Conservation (phyloP, 2,113 vertebrate genomes). For the Eretmochelys imbricata region DNA sequence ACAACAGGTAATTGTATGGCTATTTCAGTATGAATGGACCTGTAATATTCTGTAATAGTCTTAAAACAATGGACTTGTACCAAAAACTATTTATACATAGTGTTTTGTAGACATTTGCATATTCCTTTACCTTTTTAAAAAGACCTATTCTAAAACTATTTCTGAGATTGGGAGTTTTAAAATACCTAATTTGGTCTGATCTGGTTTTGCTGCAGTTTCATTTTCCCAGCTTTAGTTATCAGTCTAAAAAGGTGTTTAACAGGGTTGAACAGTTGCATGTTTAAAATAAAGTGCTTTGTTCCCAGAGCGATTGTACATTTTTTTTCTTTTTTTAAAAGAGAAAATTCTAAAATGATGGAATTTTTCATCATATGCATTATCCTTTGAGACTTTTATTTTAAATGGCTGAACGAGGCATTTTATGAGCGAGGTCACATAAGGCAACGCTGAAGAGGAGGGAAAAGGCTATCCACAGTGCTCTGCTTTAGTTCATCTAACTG, state of each 20-base stretch:
- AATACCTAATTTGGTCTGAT: background rate
- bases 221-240: background rate
- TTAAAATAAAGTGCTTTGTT: background rate
- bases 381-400: background rate
- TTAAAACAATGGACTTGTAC: background rate
- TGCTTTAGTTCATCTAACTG: background rate
- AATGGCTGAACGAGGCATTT: background rate
- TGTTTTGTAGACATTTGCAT: background rate
- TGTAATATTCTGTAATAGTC: background rate
- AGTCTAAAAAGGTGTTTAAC: background rate
- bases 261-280: background rate
- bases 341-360: background rate
- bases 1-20: slow-evolving; percentile 89
- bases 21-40: background rate
- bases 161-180: background rate
- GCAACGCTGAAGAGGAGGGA: background rate
- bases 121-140: background rate
- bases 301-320: background rate
- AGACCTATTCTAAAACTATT: background rate
- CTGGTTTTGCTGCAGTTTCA: background rate
- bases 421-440: background rate
- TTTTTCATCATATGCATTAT: background rate
- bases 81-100: background rate
- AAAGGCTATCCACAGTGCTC: background rate
- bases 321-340: too few species aligned